A percentile compares a stretch with the other conserved stretches of the same genome.
Evolutionary conservation across 2,113 vertebrate genomes (phyloP).

Genomic region (Mesitornis unicolor): DNA sequence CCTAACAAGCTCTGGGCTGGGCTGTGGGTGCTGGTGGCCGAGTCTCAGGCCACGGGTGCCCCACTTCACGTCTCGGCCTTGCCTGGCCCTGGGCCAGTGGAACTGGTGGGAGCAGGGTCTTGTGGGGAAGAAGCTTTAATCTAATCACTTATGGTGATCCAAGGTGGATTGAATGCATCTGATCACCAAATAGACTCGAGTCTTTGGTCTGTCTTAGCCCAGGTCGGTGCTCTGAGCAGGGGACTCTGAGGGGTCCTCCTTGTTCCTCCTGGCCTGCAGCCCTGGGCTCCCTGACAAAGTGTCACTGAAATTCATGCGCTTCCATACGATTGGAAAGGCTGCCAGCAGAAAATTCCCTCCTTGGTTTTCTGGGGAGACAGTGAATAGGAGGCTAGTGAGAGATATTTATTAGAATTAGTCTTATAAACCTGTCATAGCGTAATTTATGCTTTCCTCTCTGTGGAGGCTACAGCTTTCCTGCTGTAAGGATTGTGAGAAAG

Average conservation of each 20-base stretch:
- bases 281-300: neutral
- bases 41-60: accelerated
- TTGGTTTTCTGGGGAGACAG: neutral
- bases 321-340: neutral
- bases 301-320: neutral
- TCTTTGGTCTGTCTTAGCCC: neutral
- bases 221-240: neutral
- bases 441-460: slow-evolving; percentile 39
- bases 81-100: neutral
- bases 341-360: neutral
- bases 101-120: neutral
- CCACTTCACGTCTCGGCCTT: neutral
- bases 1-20: neutral
- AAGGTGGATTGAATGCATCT: neutral
- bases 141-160: neutral
- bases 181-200: neutral
- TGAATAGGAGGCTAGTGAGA: slow-evolving; percentile 1
- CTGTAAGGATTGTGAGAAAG: slow-evolving; percentile 21
- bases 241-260: neutral
- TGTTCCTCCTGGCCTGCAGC: neutral
- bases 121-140: neutral
- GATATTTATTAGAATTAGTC: slow-evolving; percentile 47
- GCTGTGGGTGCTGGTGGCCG: accelerated
- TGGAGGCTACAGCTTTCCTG: neutral
- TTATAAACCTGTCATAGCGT: slow-evolving; percentile 26